Percentiles rank a stretch among this genome's conserved stretches.
These are phyloP conservation scores for Himalopsyche anomala DNA, from an alignment of 2,888 invertebrate species.

Conservation along the genomic window DNA sequence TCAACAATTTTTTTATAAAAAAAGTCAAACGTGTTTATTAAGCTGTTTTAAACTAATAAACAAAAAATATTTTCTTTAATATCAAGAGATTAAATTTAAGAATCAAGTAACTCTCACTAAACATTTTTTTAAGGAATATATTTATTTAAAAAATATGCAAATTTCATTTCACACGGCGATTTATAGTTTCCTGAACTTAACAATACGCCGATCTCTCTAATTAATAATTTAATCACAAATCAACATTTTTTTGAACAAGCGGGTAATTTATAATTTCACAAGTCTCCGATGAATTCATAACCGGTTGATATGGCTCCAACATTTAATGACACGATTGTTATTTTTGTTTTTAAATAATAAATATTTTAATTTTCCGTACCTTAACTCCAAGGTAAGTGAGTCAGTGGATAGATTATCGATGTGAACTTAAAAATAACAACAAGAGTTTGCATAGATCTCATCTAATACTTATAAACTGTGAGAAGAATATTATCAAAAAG, in stretches of 20 bases:
- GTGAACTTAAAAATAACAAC: background rate
- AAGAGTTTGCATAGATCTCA: too few species aligned
- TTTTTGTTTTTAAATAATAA: background rate
- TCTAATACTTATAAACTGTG: too few species aligned
- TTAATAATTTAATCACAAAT: background rate
- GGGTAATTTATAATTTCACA: background rate
- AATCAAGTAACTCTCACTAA: too few species aligned
- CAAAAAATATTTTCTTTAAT: too few species aligned
- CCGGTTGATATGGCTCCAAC: background rate
- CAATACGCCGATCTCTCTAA: background rate
- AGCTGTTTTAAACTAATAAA: too few species aligned
- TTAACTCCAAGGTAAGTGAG: background rate
- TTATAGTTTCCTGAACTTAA: background rate
- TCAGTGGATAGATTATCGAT: background rate
- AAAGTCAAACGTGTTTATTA: too few species aligned
- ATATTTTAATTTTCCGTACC: background rate
- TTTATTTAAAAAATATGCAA: background rate
- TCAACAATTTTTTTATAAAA: too few species aligned
- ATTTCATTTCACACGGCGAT: background rate
- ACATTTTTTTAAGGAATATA: background rate
- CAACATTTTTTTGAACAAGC: background rate
- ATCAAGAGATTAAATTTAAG: too few species aligned
- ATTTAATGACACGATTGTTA: constrained; percentile 10
- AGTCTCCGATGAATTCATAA: background rate
- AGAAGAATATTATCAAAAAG: too few species aligned